Conservation (phyloP, 1,140 invertebrate genomes). For the Ips typographus region DNA sequence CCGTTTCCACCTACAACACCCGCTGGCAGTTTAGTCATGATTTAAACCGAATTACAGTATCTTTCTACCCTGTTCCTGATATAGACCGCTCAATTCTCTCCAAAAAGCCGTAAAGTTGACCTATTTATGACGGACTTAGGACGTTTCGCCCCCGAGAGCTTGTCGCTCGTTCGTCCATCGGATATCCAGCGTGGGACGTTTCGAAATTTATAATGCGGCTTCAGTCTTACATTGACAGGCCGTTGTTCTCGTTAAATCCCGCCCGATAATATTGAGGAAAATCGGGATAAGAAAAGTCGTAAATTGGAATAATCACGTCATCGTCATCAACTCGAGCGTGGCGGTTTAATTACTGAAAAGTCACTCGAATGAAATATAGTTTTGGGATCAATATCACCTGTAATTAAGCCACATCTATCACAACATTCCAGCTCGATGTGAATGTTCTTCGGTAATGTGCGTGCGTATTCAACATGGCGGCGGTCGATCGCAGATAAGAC, state of each 20-base stretch:
- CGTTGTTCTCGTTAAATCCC: constrained; percentile 4
- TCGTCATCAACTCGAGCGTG: not conserved
- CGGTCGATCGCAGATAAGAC: constrained; percentile 22
- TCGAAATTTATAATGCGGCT: constrained; percentile 18
- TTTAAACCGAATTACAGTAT: not conserved
- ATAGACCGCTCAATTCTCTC: constrained; percentile 2
- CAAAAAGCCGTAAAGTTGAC: constrained; percentile 11
- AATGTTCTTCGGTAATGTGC: constrained; percentile 14
- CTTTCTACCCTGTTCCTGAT: constrained; percentile 2
- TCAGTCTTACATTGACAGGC: constrained; percentile 4
- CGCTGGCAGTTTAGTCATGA: not conserved
- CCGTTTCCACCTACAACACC: not conserved
- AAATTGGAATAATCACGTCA: not conserved
- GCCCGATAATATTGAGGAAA: constrained; percentile 1
- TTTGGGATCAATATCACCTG: constrained; percentile 7
- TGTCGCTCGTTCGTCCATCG: constrained; percentile 18
- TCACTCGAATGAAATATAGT: constrained; percentile 1
- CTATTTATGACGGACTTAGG: constrained; percentile 19
- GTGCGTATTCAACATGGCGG: constrained; percentile 30
- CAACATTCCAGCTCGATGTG: constrained; percentile 13
- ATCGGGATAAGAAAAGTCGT: not conserved
- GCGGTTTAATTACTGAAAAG: constrained; percentile 3
- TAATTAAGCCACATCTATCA: constrained; percentile 28
- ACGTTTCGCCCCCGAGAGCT: constrained; percentile 18
- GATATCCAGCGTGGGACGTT: constrained; percentile 21